A percentile compares a stretch with the other conserved stretches of the same genome.
These are phyloP conservation scores for Hydroisotoma schaefferi DNA, from an alignment of 2,888 invertebrate species.

Conservation along the genomic window DNA sequence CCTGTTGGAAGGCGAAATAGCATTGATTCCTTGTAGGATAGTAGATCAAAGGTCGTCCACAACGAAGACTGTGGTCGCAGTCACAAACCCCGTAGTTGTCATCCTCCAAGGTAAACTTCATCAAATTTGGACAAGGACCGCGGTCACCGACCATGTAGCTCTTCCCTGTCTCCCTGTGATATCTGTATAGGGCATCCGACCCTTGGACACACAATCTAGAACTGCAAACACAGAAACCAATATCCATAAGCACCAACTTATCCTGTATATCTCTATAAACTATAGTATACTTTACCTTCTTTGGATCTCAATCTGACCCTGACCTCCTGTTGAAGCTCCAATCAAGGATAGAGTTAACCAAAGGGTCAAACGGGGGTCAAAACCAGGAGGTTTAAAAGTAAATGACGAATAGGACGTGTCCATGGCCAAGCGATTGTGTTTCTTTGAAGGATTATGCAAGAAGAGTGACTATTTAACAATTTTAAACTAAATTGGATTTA, in stretches of 20 bases:
- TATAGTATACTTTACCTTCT: too few species aligned
- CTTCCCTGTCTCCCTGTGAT: slow-evolving; percentile 26
- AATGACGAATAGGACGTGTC: too few species aligned
- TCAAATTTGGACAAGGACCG: slow-evolving; percentile 37
- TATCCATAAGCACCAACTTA: not conserved
- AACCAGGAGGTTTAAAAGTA: too few species aligned
- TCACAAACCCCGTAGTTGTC: slow-evolving; percentile 33
- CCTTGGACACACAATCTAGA: slow-evolving; percentile 11
- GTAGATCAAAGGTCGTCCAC: slow-evolving; percentile 33
- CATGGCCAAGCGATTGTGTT: too few species aligned
- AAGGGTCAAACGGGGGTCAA: too few species aligned
- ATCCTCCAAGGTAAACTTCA: slow-evolving; percentile 32
- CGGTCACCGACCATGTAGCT: slow-evolving; percentile 35
- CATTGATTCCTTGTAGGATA: slow-evolving; percentile 29
- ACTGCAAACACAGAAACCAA: not conserved
- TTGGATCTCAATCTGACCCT: too few species aligned
- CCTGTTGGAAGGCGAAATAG: slow-evolving; percentile 29
- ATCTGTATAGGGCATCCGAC: slow-evolving; percentile 9
- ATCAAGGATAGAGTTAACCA: too few species aligned
- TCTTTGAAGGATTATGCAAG: too few species aligned
- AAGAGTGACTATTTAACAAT: too few species aligned
- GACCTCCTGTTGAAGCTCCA: too few species aligned
- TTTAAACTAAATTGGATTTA: too few species aligned
- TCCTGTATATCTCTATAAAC: not conserved
- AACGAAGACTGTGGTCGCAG: slow-evolving; percentile 28